A percentile compares a stretch with the other conserved stretches of the same genome.
Conservation (phyloP, 2,888 invertebrate species). For the Calameuta filiformis region DNA sequence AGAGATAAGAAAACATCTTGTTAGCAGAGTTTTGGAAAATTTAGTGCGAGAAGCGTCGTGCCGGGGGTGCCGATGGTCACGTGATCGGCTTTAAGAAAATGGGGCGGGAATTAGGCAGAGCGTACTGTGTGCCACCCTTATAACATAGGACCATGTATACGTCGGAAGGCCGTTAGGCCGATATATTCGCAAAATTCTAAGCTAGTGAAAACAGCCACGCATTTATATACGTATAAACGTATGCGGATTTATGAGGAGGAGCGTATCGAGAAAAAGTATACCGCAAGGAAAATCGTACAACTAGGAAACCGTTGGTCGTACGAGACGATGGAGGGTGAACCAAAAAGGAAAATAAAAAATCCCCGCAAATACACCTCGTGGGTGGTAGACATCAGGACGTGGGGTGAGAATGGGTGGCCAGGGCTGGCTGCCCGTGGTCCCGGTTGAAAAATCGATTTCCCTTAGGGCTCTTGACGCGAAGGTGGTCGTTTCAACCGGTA, state of each 20-base stretch:
- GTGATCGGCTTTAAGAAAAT: background rate
- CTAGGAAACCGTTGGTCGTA: background rate
- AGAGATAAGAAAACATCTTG: background rate
- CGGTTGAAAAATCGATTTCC: slow-evolving; percentile 60
- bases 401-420: background rate
- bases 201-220: background rate
- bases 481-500: background rate
- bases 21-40: background rate
- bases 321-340: background rate
- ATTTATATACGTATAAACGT: slow-evolving; percentile 1
- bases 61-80: background rate
- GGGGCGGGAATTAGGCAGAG: background rate
- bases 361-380: background rate
- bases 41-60: background rate
- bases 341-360: background rate
- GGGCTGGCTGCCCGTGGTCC: slow-evolving; percentile 9
- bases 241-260: slow-evolving; percentile 13
- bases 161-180: background rate
- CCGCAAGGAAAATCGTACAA: slow-evolving; percentile 18
- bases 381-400: background rate
- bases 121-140: background rate
- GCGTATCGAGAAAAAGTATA: slow-evolving; percentile 17
- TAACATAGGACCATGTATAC: background rate
- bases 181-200: background rate
- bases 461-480: slow-evolving; percentile 37